These are phyloP conservation scores for Eledone cirrhosa DNA, from an alignment of 2,888 invertebrate genomes.

Conservation along the genomic window DNA sequence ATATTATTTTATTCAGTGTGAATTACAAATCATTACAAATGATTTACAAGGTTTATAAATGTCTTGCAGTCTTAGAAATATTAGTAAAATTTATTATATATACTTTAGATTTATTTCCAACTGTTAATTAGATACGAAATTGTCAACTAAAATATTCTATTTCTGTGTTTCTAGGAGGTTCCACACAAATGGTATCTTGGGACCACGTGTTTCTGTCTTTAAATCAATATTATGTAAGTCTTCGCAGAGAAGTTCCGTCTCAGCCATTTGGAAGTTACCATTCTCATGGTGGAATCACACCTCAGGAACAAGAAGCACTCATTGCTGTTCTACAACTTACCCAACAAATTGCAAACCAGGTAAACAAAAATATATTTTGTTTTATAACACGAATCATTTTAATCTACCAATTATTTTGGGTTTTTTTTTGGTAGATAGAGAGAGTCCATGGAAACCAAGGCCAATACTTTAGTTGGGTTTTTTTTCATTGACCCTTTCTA, in stretches of 20 bases:
- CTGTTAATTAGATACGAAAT: too few relatives aligned
- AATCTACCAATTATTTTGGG: background rate
- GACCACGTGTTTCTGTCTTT: conserved; percentile 87
- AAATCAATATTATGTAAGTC: conserved; percentile 70
- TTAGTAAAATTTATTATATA: too few relatives aligned
- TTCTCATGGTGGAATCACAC: conserved; percentile 71
- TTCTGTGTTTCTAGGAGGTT: conserved; percentile 62
- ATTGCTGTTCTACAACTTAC: conserved; percentile 83
- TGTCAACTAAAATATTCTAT: too few relatives aligned
- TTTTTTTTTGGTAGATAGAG: too few relatives aligned
- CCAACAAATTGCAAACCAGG: conserved; percentile 76
- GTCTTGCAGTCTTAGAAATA: too few relatives aligned
- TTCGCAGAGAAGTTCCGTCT: conserved; percentile 70
- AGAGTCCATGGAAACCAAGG: background rate
- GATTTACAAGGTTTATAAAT: too few relatives aligned
- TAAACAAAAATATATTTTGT: too few relatives aligned
- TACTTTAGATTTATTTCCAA: too few relatives aligned
- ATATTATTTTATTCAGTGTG: too few relatives aligned
- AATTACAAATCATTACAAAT: too few relatives aligned
- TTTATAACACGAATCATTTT: too few relatives aligned
- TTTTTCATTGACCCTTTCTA: background rate
- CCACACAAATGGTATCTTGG: conserved; percentile 75
- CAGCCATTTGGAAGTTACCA: conserved; percentile 71
- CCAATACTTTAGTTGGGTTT: background rate
- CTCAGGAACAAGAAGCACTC: conserved; percentile 85